phyloP scores from a whole-genome alignment of 2,888 invertebrate genomes.

The Cosmia pyralina region DNA sequence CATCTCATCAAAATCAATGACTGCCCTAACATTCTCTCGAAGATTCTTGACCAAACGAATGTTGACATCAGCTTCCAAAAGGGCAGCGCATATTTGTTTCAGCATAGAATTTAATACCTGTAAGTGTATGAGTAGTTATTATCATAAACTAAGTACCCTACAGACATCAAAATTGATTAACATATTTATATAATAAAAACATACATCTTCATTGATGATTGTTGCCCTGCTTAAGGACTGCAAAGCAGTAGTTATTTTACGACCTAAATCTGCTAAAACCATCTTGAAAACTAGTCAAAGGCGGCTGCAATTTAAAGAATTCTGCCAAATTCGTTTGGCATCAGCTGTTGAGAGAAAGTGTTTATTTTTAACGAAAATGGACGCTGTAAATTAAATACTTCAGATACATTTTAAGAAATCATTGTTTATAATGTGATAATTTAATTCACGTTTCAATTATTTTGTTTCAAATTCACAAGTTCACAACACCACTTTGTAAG shows the following conservation, averaged over 20 bases:
- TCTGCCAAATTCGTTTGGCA: conserved; percentile 62
- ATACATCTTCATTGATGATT: conserved; percentile 99
- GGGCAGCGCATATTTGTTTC: conserved; percentile 99
- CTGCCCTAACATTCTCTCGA: conserved; percentile 98
- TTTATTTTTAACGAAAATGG: conserved; percentile 53
- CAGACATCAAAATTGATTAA: conserved; percentile 10
- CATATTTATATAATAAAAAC: conserved; percentile 18
- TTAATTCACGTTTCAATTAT: conserved; percentile 27
- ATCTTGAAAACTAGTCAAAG: conserved; percentile 90
- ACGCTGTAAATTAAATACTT: conserved; percentile 40
- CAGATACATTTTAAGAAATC: conserved; percentile 58
- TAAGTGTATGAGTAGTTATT: conserved; percentile 21
- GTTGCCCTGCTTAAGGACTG: conserved; percentile 99
- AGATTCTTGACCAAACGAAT: conserved; percentile 98
- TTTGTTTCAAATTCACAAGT: conserved; percentile 53
- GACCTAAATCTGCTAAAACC: conserved; percentile 99
- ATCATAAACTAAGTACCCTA: neutral
- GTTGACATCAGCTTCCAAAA: conserved; percentile 99
- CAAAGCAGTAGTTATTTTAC: conserved; percentile 99
- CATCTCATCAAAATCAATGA: conserved; percentile 99
- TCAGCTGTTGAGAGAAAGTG: conserved; percentile 70
- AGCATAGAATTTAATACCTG: conserved; percentile 99
- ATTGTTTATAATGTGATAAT: conserved; percentile 34
- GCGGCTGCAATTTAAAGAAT: conserved; percentile 46
- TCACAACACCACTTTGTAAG: conserved; percentile 54